A percentile compares a stretch with the other conserved stretches of the same genome.
Conservation (phyloP, 1,140 invertebrate genomes). For the Euura lappo region DNA sequence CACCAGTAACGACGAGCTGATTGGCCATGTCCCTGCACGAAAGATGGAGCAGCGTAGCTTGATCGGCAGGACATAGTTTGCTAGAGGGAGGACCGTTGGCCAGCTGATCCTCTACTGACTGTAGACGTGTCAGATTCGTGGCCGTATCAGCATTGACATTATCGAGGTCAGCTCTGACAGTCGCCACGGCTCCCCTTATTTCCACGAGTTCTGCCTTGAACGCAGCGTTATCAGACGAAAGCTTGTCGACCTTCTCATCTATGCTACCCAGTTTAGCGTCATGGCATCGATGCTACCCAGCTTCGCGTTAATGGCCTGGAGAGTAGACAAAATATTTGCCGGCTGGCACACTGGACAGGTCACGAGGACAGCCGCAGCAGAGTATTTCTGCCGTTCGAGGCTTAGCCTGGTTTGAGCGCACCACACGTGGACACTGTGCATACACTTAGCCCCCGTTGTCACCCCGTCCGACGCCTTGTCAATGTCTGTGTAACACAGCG, state of each 20-base stretch:
- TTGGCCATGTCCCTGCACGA: background rate
- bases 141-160: background rate
- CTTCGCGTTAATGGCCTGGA: background rate
- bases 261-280: background rate
- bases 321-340: background rate
- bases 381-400: background rate
- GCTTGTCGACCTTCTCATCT: background rate
- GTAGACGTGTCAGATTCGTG: background rate
- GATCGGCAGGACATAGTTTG: background rate
- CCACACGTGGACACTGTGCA: background rate
- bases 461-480: background rate
- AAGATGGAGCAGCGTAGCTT: background rate
- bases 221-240: background rate
- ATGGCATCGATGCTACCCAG: background rate
- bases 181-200: background rate
- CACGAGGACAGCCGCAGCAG: background rate
- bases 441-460: background rate
- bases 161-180: background rate
- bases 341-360: conserved; percentile 7
- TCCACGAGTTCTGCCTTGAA: background rate
- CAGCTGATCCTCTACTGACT: conserved; percentile 1
- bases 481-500: background rate
- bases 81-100: background rate
- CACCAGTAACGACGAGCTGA: background rate
- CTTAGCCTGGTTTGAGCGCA: background rate